phyloP scores from a whole-genome alignment of 2,888 invertebrate species.

The Sinohyriopsis cumingii region DNA sequence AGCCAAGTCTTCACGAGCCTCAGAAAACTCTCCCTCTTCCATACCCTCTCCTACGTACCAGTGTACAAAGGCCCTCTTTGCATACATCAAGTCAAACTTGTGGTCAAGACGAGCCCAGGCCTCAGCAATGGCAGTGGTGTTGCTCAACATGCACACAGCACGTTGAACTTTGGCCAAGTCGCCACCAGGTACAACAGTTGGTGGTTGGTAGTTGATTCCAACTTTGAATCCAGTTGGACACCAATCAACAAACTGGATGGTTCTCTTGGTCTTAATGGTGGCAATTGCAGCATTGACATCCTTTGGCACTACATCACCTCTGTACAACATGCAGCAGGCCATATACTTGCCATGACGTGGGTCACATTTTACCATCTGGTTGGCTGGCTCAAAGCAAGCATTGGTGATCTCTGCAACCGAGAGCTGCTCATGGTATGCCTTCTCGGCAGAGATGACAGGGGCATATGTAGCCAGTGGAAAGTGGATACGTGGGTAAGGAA shows the following conservation, averaged over 20 bases:
- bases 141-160: slow-evolving; percentile 87
- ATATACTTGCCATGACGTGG: slow-evolving; percentile 77
- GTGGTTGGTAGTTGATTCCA: slow-evolving; percentile 89
- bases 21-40: slow-evolving; percentile 59
- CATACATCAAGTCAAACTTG: slow-evolving; percentile 57
- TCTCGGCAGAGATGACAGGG: slow-evolving; percentile 94
- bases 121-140: slow-evolving; percentile 92
- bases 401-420: slow-evolving; percentile 72
- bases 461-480: slow-evolving; percentile 88
- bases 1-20: slow-evolving; percentile 60
- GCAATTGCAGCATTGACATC: slow-evolving; percentile 64
- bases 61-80: slow-evolving; percentile 52
- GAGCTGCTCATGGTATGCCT: slow-evolving; percentile 86
- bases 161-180: slow-evolving; percentile 74
- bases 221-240: slow-evolving; percentile 72
- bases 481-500: slow-evolving; percentile 79
- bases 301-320: slow-evolving; percentile 79
- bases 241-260: slow-evolving; percentile 68
- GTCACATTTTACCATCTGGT: slow-evolving; percentile 89
- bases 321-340: slow-evolving; percentile 96
- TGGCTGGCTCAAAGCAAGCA: slow-evolving; percentile 87
- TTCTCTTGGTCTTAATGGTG: slow-evolving; percentile 68
- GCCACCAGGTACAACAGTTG: slow-evolving; percentile 77
- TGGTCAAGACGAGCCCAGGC: slow-evolving; percentile 83
- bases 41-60: slow-evolving; percentile 55